Evolutionary conservation across 2,888 invertebrate species (phyloP).

Genomic region (Tipula unca): DNA sequence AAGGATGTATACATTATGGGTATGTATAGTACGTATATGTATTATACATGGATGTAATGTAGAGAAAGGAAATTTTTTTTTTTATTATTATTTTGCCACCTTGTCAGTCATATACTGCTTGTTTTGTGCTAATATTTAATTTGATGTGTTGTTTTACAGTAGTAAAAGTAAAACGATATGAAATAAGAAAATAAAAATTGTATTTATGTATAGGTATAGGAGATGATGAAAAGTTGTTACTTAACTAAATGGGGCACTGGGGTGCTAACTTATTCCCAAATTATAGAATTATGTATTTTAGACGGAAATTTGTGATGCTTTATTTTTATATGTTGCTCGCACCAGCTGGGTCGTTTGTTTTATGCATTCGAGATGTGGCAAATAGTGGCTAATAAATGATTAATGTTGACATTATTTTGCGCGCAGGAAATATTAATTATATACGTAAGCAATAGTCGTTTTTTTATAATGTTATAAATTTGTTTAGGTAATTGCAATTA

Average conservation of each 20-base stretch:
- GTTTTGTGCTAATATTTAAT: background rate
- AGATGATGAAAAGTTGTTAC: background rate
- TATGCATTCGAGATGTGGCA: background rate
- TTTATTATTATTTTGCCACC: slow-evolving; percentile 3
- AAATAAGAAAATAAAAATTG: background rate
- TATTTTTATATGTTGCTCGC: background rate
- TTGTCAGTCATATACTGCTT: background rate
- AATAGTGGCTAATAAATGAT: too few species aligned
- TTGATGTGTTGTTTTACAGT: background rate
- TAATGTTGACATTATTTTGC: too few species aligned
- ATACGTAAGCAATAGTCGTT: too few species aligned
- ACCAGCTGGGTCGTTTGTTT: background rate
- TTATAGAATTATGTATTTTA: background rate
- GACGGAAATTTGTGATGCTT: background rate
- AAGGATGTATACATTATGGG: background rate
- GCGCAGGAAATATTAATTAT: too few species aligned
- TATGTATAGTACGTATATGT: background rate
- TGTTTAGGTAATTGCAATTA: too few species aligned
- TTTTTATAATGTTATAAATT: too few species aligned
- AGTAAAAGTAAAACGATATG: background rate
- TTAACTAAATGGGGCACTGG: background rate
- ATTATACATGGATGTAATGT: background rate
- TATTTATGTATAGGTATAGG: background rate
- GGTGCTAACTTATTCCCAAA: background rate
- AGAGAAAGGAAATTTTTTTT: background rate